Evolutionary conservation across 2,888 invertebrate species (phyloP), one percentile per base, ranked within the genome.

Genomic region (Xiphydria camelus): DNA sequence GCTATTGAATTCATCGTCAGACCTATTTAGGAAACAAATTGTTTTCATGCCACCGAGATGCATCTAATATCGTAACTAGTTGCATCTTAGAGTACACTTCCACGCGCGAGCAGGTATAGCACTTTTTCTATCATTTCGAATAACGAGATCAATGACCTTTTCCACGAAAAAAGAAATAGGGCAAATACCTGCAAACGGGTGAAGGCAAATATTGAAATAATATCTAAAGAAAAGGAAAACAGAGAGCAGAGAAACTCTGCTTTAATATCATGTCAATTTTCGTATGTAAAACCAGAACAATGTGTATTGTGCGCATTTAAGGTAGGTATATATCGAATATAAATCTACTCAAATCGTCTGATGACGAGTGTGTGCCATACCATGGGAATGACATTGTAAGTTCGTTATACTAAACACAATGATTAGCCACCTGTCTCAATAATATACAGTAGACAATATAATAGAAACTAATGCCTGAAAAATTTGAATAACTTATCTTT

Each of bases 261-360:
- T n/a, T n/a, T n/a, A n/a, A n/a, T n/a, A n/a, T 29, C 12, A 29
- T 9, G 15, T 29, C 12, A 29, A 29, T 5, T 15, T 29, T 29
- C 12, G 29, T 14, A 29, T 29, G 12, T 14, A 37, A 37, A n/a
- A 41, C 41, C 41, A 46, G 54, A 61, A 62, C 62, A 59, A 61
- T 62, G 62, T 62, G 62, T 61, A 62, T 61, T 62, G 61, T 62
- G 58, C 58, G 61, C 57, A 57, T 47, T 38, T 29, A 14, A n/a
- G n/a, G n/a, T 15, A 29, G 9, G 15, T 29, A 14, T 7, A 29
- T 29, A 14, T 29, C 12, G 12, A 12, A 14, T 5, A 29, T 12
- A 14, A 5, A 29, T 29, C 15, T 29, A 7, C 15, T 14, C 29
- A n/a, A 14, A 29, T 15, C 14, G 15, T 29, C 15, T 29, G 12